Base-by-base conservation (phyloP, 1,140 invertebrate genomes). In the Drosophila obscura region DNA sequence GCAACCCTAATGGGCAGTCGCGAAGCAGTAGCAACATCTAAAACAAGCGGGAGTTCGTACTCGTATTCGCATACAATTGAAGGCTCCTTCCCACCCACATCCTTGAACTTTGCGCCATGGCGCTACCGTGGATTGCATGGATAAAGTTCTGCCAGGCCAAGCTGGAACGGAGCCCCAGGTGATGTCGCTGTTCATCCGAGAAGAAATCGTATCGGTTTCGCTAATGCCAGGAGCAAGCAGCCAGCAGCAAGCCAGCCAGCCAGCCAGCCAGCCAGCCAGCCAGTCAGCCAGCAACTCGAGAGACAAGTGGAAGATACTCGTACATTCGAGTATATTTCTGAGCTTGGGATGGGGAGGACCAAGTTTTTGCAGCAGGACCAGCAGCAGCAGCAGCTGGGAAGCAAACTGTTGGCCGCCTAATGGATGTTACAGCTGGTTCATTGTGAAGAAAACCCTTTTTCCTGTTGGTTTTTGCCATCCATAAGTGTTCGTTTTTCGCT, bases 1-100 rank as follows among this genome's bases (percentile, higher is more conserved):
- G 82, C 78, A 65, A 55, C 71, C 53, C 83, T 88, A 88, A 87
- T 87, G 82, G 88, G 83, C 75, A 56, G 64, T 63, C 58, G 74
- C 52, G 51, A 49, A 7, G 9, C 46, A 24, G 16, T 41, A 41
- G 51, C 66, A 53, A 52, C 67, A 45, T 58, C 67, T 50, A 53
- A 51, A 69, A 57, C 35, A 69, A 51, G 65, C 52, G 64, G 31
- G 11, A 7, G 15, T n/a, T n/a, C n/a, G n/a, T 6, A 6, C 19
- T 19, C 19, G 19, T 6, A 6, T n/a, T 31, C 9, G 8, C 57
- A 48, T 13, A 16, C 28, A n/a, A 15, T 15, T 39, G 35, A 39
- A 39, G 35, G 35, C 19, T n/a, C 4, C 5, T 0, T 13, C 41
- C 19, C 8, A 15, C 26, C 28, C 13, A 35, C 15, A 58, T 9